Evolutionary conservation across 2,113 vertebrate species (phyloP).

Genomic region (Pseudorhombus dupliciocellatus): DNA sequence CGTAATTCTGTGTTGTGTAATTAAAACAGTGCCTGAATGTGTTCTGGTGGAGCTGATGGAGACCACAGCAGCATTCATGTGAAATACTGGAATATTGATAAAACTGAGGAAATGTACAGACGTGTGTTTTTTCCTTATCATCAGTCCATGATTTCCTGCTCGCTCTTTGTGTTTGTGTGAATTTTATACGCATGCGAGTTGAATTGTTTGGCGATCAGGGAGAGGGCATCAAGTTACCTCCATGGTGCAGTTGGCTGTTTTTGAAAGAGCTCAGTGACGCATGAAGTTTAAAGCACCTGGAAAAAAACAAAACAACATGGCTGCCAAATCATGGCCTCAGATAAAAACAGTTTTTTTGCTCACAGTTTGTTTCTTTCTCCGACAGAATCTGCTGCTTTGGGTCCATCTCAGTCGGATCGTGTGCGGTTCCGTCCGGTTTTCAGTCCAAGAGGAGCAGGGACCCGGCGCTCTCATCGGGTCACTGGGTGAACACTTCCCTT

Average conservation of each 20-base stretch:
- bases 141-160: slow-evolving; percentile 1
- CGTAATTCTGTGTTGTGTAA: not conserved
- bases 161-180: slow-evolving; percentile 4
- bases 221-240: slow-evolving; percentile 46
- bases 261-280: slow-evolving; percentile 49
- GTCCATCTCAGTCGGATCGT: slow-evolving; percentile 63
- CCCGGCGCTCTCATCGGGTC: slow-evolving; percentile 71
- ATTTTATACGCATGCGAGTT: slow-evolving; percentile 11
- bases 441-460: slow-evolving; percentile 72
- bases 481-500: slow-evolving; percentile 60
- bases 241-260: slow-evolving; percentile 40
- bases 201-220: slow-evolving; percentile 39
- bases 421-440: slow-evolving; percentile 60
- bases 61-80: no score
- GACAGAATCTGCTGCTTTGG: slow-evolving; percentile 73
- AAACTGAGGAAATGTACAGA: slow-evolving; percentile 12
- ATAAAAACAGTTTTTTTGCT: slow-evolving; percentile 8
- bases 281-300: slow-evolving; percentile 42
- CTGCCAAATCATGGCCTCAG: slow-evolving; percentile 16
- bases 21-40: not conserved
- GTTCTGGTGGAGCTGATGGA: no score
- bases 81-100: not conserved
- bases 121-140: not conserved
- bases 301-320: slow-evolving; percentile 29
- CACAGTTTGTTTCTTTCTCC: slow-evolving; percentile 29